A percentile compares a stretch with the other conserved stretches of the same genome.
Evolutionary conservation across 2,888 invertebrate genomes (phyloP).

Genomic region (Phasia obesa): DNA sequence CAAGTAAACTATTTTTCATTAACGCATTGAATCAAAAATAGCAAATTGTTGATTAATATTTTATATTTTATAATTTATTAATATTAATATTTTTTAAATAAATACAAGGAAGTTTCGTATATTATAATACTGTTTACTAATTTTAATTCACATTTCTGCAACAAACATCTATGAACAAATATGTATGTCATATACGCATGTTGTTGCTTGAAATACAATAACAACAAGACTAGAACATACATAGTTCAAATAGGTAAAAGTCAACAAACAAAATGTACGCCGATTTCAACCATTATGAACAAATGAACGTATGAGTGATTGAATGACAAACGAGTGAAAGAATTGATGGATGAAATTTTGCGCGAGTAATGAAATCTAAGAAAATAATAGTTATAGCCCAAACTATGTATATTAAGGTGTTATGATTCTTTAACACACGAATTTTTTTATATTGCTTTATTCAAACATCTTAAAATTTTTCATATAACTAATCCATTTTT

Average conservation of each 20-base stretch:
- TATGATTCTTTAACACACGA: too few species aligned
- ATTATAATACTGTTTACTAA: neutral
- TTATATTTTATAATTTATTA: too few species aligned
- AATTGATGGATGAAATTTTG: neutral
- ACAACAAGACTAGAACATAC: slow-evolving; percentile 8
- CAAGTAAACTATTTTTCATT: too few species aligned
- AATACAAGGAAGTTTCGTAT: too few species aligned
- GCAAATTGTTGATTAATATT: too few species aligned
- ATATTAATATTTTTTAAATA: too few species aligned
- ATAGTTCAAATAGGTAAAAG: slow-evolving; percentile 40
- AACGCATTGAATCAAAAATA: too few species aligned
- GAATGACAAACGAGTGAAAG: slow-evolving; percentile 17
- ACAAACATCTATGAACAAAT: neutral
- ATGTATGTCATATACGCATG: neutral
- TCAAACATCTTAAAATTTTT: too few species aligned
- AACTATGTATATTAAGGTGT: too few species aligned
- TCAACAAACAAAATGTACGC: slow-evolving; percentile 46
- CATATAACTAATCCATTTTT: too few species aligned
- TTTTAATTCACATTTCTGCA: neutral
- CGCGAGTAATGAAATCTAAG: neutral
- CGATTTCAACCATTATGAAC: slow-evolving; percentile 26
- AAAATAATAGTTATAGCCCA: too few species aligned
- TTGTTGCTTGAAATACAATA: neutral
- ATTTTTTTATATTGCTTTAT: too few species aligned
- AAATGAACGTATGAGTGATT: slow-evolving; percentile 8